phyloP scores from a whole-genome alignment of 2,797 vertebrate genomes.

The Mus spretus region DNA sequence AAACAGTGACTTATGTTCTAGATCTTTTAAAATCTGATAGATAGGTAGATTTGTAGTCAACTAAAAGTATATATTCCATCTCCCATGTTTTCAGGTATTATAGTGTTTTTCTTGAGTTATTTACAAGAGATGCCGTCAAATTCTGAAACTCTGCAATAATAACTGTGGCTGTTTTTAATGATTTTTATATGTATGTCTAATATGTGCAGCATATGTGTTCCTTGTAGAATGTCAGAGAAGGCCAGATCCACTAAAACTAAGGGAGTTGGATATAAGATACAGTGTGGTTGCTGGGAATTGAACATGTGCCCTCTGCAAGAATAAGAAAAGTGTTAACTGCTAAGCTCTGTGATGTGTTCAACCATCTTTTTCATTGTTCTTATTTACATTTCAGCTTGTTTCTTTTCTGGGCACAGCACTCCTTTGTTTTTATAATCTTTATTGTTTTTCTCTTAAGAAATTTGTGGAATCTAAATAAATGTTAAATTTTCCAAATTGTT shows the following conservation, averaged over 20 bases:
- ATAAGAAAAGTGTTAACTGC: neutral
- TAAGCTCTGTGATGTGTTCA: neutral
- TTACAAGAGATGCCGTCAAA: neutral
- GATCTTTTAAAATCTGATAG: neutral
- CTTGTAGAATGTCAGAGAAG: neutral
- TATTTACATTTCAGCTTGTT: neutral
- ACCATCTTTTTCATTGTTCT: neutral
- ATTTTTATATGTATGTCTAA: neutral
- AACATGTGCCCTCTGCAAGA: neutral
- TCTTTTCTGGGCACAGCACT: neutral
- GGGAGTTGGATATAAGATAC: neutral
- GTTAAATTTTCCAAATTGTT: neutral
- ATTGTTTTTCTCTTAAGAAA: neutral
- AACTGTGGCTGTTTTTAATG: neutral
- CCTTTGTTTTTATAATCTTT: neutral
- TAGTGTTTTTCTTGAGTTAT: neutral
- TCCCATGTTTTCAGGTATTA: neutral
- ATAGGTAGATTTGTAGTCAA: neutral
- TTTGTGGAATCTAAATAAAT: neutral
- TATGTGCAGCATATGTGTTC: neutral
- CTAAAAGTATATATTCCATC: neutral
- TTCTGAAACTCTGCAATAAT: constrained; percentile 43
- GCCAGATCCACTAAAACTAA: neutral
- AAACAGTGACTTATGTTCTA: neutral
- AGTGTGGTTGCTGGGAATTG: neutral